These are phyloP conservation scores for Threskiornis aethiopicus DNA, from an alignment of 2,797 vertebrate species.

Conservation along the genomic window DNA sequence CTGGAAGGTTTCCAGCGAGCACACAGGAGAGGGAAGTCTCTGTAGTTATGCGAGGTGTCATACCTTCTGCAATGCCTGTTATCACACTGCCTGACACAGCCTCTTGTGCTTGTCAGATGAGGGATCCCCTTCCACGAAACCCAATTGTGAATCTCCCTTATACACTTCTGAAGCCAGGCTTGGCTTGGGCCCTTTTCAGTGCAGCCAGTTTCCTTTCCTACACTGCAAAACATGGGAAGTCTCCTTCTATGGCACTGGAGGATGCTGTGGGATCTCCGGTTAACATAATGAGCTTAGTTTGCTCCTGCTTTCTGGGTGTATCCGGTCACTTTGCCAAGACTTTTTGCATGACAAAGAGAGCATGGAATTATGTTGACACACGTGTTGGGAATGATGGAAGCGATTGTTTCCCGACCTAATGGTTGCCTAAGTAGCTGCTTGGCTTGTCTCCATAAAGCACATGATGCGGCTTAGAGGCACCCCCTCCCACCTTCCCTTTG, in stretches of 20 bases:
- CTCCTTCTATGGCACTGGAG: constrained; percentile 45
- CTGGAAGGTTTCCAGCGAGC: neutral
- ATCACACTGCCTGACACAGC: neutral
- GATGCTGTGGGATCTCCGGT: constrained; percentile 62
- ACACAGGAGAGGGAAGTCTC: neutral
- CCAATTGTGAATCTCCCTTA: neutral
- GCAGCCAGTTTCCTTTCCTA: neutral
- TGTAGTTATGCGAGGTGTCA: neutral
- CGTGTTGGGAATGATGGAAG: constrained; percentile 69
- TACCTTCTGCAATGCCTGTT: neutral
- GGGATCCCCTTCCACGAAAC: neutral
- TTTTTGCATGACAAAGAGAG: constrained; percentile 70
- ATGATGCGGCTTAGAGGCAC: constrained; percentile 5
- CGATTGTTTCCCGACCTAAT: constrained; percentile 58
- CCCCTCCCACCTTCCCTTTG: neutral
- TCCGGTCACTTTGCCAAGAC: constrained; percentile 62
- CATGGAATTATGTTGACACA: constrained; percentile 73
- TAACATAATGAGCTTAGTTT: constrained; percentile 66
- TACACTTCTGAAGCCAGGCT: neutral
- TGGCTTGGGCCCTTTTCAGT: neutral
- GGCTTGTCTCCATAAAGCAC: constrained; percentile 55
- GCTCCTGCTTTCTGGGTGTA: constrained; percentile 65
- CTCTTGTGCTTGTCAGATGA: neutral
- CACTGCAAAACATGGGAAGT: constrained; percentile 36
- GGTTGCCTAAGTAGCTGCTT: constrained; percentile 70